Conservation (phyloP, 1,140 invertebrate species). For the Cylas formicarius region DNA sequence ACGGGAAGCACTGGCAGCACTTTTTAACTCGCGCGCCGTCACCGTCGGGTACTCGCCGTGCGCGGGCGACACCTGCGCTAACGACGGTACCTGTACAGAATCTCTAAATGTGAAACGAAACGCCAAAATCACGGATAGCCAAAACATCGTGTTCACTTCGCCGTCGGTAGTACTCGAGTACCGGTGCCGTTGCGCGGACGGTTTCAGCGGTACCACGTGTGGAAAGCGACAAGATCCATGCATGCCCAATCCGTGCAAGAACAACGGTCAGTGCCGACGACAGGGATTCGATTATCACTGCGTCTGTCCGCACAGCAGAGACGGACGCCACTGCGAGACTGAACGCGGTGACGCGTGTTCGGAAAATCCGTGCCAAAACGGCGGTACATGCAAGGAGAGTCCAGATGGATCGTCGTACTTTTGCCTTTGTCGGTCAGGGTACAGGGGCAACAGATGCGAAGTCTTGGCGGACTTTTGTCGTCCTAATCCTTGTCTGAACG, state of each 20-base stretch:
- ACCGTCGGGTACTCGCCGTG: conserved; percentile 69
- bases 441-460: conserved; percentile 82
- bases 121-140: conserved; percentile 67
- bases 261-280: conserved; percentile 71
- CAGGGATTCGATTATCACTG: conserved; percentile 78
- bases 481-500: conserved; percentile 83
- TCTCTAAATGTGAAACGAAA: conserved; percentile 61
- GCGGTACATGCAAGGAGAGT: conserved; percentile 81
- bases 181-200: conserved; percentile 68
- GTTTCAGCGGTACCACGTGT: conserved; percentile 71
- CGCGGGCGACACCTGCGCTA: conserved; percentile 59
- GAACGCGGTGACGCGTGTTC: conserved; percentile 76
- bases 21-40: conserved; percentile 53
- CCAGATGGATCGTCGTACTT: conserved; percentile 80
- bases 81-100: conserved; percentile 67
- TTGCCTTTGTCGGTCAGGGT: conserved; percentile 82
- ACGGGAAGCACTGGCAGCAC: conserved; percentile 52
- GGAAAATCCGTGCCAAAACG: conserved; percentile 79
- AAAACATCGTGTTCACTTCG: conserved; percentile 69
- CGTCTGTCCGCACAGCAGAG: conserved; percentile 64
- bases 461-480: conserved; percentile 76
- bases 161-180: conserved; percentile 71
- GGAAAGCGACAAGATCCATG: conserved; percentile 83
- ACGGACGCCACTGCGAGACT: conserved; percentile 77
- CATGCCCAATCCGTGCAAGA: conserved; percentile 79